Evolutionary conservation across 1,140 invertebrate genomes (phyloP).

Genomic region (Aphelenchoides besseyi): DNA sequence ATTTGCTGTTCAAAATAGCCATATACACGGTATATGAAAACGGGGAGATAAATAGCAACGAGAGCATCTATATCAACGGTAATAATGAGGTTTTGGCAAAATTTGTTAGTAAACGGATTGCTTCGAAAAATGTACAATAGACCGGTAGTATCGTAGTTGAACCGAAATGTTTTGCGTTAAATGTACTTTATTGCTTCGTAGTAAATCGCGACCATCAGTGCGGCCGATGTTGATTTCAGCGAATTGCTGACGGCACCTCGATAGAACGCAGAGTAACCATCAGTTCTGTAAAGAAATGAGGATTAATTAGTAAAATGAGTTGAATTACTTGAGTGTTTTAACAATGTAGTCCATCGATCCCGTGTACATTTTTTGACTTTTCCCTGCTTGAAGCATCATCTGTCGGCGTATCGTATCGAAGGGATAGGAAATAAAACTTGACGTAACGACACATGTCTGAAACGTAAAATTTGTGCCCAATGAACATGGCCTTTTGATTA

Average conservation of each 20-base stretch:
- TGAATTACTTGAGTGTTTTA: constrained; percentile 31
- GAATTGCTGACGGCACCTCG: constrained; percentile 54
- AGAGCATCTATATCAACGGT: no score
- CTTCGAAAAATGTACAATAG: no score
- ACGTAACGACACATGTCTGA: constrained; percentile 49
- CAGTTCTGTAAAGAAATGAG: constrained; percentile 42
- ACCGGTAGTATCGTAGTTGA: no score
- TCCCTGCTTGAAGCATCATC: constrained; percentile 54
- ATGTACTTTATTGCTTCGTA: constrained; percentile 56
- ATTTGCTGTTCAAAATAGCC: no score
- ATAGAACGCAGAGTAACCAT: constrained; percentile 46
- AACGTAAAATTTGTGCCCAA: constrained; percentile 2
- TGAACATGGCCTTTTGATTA: no score
- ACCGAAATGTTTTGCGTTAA: no score
- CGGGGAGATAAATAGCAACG: no score
- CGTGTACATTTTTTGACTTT: constrained; percentile 40
- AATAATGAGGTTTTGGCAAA: no score
- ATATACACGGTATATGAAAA: no score
- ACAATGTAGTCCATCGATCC: constrained; percentile 45
- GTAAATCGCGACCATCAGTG: constrained; percentile 53
- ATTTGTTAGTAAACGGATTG: no score
- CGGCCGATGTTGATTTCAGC: constrained; percentile 48
- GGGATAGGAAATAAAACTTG: constrained; percentile 52
- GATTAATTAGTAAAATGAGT: constrained; percentile 9
- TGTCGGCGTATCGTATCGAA: constrained; percentile 53